Conservation (phyloP, 1,140 invertebrate species). For the Hylaeus anthracinus region DNA sequence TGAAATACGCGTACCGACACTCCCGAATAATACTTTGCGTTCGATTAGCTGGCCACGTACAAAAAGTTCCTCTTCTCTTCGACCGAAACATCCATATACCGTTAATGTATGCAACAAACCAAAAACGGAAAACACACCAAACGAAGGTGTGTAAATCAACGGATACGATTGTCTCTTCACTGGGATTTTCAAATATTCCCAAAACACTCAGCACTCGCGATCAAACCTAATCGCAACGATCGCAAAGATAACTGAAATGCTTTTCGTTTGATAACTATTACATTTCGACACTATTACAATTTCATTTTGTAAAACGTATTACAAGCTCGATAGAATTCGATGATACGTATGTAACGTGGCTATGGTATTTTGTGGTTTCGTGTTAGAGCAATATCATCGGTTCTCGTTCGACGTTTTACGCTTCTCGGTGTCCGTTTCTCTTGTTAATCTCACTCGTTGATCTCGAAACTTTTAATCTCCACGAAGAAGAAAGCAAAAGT, state of each 20-base stretch:
- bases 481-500: background rate
- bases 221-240: background rate
- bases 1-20: constrained; percentile 28
- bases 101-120: background rate
- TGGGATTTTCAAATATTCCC: too few relatives aligned
- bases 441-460: background rate
- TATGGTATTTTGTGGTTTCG: background rate
- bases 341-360: too few relatives aligned
- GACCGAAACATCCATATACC: constrained; percentile 9
- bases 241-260: background rate
- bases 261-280: background rate
- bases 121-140: background rate
- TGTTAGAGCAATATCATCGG: background rate
- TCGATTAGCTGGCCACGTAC: background rate
- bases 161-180: too few relatives aligned
- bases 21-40: constrained; percentile 19
- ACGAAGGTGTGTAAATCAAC: background rate
- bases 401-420: background rate
- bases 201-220: background rate
- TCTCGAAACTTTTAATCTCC: background rate
- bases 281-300: background rate
- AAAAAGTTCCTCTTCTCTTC: constrained; percentile 5
- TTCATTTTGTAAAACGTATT: too few relatives aligned
- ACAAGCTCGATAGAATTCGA: too few relatives aligned
- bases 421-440: background rate